These are phyloP conservation scores for Trachops cirrhosus DNA, from an alignment of 2,797 vertebrate species.

Conservation along the genomic window DNA sequence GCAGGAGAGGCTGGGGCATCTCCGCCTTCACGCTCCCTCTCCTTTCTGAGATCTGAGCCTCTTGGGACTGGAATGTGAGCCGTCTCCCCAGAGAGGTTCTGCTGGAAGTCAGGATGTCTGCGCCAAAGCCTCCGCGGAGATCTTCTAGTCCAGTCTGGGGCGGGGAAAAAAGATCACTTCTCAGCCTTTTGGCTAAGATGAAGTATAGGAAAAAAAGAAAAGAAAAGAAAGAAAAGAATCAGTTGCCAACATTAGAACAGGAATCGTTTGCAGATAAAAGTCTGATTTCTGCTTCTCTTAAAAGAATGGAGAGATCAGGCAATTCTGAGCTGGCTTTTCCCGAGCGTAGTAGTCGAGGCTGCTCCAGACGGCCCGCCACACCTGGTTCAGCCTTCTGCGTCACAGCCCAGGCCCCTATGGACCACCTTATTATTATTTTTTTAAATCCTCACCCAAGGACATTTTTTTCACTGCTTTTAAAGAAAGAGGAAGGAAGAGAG, in stretches of 20 bases:
- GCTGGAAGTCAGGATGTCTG: background rate
- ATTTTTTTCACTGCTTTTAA: background rate
- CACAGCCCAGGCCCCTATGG: background rate
- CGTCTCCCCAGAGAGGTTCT: background rate
- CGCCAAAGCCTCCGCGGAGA: background rate
- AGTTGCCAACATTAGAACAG: background rate
- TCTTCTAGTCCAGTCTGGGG: background rate
- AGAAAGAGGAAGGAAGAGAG: background rate
- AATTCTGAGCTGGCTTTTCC: background rate
- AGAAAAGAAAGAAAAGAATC: background rate
- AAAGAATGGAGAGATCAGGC: background rate
- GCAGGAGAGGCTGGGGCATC: background rate
- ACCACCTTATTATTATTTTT: too few relatives aligned
- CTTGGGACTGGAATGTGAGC: background rate
- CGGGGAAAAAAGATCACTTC: background rate
- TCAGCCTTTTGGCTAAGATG: background rate
- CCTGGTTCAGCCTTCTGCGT: background rate
- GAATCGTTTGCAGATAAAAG: constrained; percentile 6
- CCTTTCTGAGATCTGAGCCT: background rate
- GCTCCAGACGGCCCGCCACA: background rate
- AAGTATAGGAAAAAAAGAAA: background rate
- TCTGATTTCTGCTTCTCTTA: constrained; percentile 21
- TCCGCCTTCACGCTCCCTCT: background rate
- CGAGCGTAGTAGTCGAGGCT: background rate
- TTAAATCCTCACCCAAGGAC: background rate